A percentile compares a stretch with the other conserved stretches of the same genome.
phyloP scores from a whole-genome alignment of 1,140 invertebrate genomes.

The Zaprionus davidi region DNA sequence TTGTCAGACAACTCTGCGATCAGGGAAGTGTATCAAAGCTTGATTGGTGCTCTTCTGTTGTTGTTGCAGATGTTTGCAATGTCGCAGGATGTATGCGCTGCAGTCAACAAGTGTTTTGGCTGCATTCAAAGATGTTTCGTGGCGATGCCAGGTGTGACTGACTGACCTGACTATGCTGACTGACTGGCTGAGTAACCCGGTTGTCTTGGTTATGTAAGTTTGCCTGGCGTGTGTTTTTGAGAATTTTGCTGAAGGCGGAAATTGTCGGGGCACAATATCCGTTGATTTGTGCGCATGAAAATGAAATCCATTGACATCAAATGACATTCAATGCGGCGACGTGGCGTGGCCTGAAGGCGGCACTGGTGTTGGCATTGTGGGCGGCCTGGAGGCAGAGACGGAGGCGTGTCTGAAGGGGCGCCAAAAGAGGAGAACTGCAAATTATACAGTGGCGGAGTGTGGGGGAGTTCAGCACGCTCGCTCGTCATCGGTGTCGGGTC shows the following conservation, averaged over 20 bases:
- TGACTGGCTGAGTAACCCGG: background rate
- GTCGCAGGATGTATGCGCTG: too few species aligned
- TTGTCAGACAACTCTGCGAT: too few species aligned
- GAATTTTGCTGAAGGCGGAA: constrained; percentile 57
- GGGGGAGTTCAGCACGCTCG: background rate
- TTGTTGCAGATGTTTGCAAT: too few species aligned
- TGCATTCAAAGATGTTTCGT: too few species aligned
- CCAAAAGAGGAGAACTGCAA: background rate
- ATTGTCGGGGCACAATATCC: constrained; percentile 80
- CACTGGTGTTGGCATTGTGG: background rate
- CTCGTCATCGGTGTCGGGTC: background rate
- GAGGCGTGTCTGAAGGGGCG: background rate
- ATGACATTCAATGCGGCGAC: constrained; percentile 37
- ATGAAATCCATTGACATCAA: constrained; percentile 73
- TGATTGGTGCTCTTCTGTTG: too few species aligned
- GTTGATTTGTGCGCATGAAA: constrained; percentile 80
- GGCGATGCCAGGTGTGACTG: background rate
- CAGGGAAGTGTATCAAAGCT: too few species aligned
- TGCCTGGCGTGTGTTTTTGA: constrained; percentile 51
- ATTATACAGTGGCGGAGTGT: background rate
- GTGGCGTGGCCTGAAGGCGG: background rate
- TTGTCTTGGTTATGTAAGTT: constrained; percentile 32
- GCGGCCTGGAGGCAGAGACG: background rate
- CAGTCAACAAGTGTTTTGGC: too few species aligned
- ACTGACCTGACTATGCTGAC: constrained; percentile 4